These are phyloP conservation scores for Oreochromis niloticus DNA, from an alignment of 2,113 vertebrate species.

Conservation along the genomic window DNA sequence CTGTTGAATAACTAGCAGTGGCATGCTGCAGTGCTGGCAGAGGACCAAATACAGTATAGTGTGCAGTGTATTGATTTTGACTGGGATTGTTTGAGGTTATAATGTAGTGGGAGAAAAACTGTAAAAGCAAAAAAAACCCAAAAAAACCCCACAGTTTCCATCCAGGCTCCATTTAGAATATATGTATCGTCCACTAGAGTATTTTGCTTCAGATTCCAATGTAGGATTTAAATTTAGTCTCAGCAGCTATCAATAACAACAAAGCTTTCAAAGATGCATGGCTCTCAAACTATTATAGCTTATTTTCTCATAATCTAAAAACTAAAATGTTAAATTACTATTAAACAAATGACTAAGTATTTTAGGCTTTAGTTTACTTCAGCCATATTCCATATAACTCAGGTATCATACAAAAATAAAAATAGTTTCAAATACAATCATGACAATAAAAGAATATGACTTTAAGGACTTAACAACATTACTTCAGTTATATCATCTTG, in stretches of 20 bases:
- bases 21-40: conserved; percentile 24
- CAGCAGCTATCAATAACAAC: background rate
- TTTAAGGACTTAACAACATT: too few relatives aligned
- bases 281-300: background rate
- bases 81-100: background rate
- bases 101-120: background rate
- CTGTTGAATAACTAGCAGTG: conserved; percentile 10
- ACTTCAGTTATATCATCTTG: too few relatives aligned
- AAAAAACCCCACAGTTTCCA: background rate
- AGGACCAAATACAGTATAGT: background rate
- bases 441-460: too few relatives aligned
- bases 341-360: too few relatives aligned
- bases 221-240: background rate
- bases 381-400: too few relatives aligned
- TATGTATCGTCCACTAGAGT: background rate
- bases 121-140: fast-evolving
- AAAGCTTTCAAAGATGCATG: background rate
- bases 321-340: too few relatives aligned
- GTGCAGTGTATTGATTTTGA: background rate
- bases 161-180: background rate
- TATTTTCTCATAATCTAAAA: background rate
- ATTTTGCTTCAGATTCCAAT: background rate
- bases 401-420: too few relatives aligned
- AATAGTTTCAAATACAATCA: too few relatives aligned
- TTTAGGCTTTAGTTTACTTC: too few relatives aligned